Evolutionary conservation across 2,888 invertebrate species (phyloP).

Genomic region (Gymnocheta viridis): DNA sequence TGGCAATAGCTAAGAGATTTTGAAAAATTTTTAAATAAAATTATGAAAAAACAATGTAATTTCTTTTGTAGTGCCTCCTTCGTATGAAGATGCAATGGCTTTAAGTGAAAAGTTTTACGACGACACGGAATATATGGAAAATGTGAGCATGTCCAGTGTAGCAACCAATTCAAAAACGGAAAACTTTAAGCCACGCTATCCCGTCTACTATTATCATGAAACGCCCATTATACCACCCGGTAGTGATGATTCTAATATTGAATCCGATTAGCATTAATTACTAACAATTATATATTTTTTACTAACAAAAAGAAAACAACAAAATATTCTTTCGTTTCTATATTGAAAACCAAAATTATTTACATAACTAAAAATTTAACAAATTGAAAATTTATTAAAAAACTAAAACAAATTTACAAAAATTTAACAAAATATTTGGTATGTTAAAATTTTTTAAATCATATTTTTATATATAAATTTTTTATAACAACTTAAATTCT

Average conservation of each 20-base stretch:
- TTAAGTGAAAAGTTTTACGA: constrained; percentile 81
- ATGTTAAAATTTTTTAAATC: constrained; percentile 42
- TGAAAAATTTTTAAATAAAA: too few species aligned
- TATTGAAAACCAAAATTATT: constrained; percentile 17
- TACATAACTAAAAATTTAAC: constrained; percentile 24
- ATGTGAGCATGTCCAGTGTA: constrained; percentile 80
- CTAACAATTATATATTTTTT: constrained; percentile 46
- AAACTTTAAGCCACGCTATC: constrained; percentile 81
- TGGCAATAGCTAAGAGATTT: too few species aligned
- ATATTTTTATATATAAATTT: constrained; percentile 19
- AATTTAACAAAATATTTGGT: constrained; percentile 59
- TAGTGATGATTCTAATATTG: constrained; percentile 80
- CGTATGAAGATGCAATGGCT: constrained; percentile 81
- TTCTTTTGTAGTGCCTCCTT: constrained; percentile 78
- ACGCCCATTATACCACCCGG: constrained; percentile 82
- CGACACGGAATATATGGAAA: constrained; percentile 79
- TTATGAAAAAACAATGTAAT: not conserved
- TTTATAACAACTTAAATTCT: constrained; percentile 6
- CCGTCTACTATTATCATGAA: constrained; percentile 81
- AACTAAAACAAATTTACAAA: constrained; percentile 14
- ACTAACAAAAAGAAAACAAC: constrained; percentile 16
- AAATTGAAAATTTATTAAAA: constrained; percentile 40
- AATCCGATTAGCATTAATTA: constrained; percentile 60
- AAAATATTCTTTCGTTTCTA: constrained; percentile 20
- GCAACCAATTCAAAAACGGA: constrained; percentile 77